phyloP scores from a whole-genome alignment of 1,140 invertebrate species.

The Himalopsyche phryganea region DNA sequence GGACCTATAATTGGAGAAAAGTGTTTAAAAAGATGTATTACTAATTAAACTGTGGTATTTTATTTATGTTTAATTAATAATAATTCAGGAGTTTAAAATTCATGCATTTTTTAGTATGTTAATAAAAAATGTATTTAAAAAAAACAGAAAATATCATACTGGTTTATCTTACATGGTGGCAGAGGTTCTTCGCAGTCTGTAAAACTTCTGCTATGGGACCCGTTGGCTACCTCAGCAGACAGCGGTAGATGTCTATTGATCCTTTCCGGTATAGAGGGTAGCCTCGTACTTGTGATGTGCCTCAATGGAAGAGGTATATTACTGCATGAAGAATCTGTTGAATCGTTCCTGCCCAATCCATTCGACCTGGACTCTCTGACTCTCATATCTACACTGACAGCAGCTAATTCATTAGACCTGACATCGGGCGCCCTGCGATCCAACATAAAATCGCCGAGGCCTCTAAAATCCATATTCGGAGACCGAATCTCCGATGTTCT shows the following conservation, averaged over 20 bases:
- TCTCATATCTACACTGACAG: conserved; percentile 25
- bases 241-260: conserved; percentile 29
- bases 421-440: conserved; percentile 36
- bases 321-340: conserved; percentile 37
- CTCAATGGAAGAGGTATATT: conserved; percentile 60
- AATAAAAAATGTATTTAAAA: no score
- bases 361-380: conserved; percentile 30
- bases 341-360: conserved; percentile 33
- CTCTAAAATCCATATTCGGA: conserved; percentile 48
- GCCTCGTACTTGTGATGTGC: conserved; percentile 68
- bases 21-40: no score
- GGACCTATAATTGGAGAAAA: no score
- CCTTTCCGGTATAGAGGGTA: conserved; percentile 59
- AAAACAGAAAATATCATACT: no score
- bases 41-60: no score
- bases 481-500: conserved; percentile 52
- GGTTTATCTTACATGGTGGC: conserved; percentile 55
- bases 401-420: conserved; percentile 32
- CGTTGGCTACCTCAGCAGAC: conserved; percentile 17
- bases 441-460: conserved; percentile 30
- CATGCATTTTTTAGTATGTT: no score
- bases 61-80: no score
- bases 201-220: conserved; percentile 42
- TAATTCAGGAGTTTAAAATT: no score
- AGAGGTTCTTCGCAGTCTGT: conserved; percentile 73